Percentiles rank a stretch among this genome's conserved stretches.
Conservation (phyloP, 2,888 invertebrate species). For the Drosophila cognata region DNA sequence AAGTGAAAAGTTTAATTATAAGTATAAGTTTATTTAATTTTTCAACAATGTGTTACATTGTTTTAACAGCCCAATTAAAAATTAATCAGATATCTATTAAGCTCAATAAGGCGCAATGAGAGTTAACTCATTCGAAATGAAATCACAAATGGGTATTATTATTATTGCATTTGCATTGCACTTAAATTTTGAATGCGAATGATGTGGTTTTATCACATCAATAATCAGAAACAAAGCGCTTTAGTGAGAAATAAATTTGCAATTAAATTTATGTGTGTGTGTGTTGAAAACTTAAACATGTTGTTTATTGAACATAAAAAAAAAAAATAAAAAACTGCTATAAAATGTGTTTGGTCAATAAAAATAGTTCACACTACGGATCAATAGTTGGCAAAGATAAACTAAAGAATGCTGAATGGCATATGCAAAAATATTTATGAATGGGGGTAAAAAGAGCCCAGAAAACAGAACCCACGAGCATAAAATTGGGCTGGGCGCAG, state of each 20-base stretch:
- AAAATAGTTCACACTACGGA: background rate
- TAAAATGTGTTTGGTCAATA: background rate
- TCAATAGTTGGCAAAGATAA: conserved; percentile 7
- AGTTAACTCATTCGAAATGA: background rate
- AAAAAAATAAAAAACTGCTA: background rate
- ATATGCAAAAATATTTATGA: conserved; percentile 14
- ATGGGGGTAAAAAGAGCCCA: background rate
- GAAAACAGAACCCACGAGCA: conserved; percentile 43
- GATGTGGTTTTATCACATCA: background rate
- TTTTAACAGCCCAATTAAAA: background rate
- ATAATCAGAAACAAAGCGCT: background rate
- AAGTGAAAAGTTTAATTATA: background rate
- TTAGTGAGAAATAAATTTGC: background rate
- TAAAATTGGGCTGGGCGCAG: conserved; percentile 41
- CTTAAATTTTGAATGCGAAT: background rate
- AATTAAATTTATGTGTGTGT: background rate
- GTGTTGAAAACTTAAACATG: background rate
- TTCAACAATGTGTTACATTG: background rate
- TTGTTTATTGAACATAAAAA: background rate
- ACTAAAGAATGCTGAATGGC: conserved; percentile 25
- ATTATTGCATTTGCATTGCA: background rate
- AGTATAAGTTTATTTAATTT: background rate
- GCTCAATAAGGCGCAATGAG: background rate
- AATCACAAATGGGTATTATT: background rate
- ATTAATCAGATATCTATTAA: background rate